Conservation (phyloP, 2,113 vertebrate species). For the Lepus americanus region DNA sequence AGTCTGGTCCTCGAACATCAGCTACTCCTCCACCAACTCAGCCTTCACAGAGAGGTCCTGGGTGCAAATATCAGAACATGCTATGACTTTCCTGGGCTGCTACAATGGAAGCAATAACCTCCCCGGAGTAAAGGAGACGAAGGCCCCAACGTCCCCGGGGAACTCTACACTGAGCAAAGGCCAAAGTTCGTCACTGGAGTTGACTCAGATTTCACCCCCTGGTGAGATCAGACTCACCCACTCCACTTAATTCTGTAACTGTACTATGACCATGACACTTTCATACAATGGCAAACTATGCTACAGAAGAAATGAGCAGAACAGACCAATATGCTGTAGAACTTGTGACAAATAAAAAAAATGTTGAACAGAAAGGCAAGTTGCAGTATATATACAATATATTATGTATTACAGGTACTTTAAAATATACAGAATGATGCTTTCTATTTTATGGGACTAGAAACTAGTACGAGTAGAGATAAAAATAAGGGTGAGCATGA, state of each 20-base stretch:
- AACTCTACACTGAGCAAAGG: background rate
- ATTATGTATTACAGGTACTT: background rate
- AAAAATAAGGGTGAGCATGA: background rate
- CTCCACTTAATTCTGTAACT: background rate
- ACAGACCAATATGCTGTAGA: background rate
- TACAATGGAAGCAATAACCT: background rate
- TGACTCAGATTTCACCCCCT: background rate
- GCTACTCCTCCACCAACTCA: background rate
- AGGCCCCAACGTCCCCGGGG: background rate
- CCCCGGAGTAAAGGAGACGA: background rate
- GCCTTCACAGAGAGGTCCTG: background rate
- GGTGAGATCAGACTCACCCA: background rate
- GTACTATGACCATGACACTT: rapidly evolving
- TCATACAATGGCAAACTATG: too few species aligned
- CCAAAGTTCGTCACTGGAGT: background rate
- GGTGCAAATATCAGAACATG: background rate
- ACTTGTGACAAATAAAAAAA: background rate
- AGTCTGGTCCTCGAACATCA: background rate
- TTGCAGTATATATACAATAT: background rate
- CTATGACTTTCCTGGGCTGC: background rate
- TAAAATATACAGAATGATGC: background rate
- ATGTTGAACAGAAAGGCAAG: background rate
- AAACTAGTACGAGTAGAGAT: background rate
- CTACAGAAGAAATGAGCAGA: background rate
- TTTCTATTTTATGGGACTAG: background rate